Conservation (phyloP, 2,113 vertebrate species). For the Natator depressus region DNA sequence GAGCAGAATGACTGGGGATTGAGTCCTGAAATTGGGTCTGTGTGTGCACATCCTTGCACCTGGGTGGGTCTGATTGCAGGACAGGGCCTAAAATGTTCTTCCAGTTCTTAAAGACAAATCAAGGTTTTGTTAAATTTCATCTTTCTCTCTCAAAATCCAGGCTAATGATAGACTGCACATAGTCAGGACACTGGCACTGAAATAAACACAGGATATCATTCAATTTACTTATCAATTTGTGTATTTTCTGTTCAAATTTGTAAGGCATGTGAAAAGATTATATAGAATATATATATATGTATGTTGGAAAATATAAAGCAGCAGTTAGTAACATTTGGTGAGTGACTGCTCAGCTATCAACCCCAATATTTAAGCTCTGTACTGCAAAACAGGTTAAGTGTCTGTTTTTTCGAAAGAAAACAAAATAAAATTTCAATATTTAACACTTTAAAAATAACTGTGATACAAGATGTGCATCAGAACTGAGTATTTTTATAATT, state of each 20-base stretch:
- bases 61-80: background rate
- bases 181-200: background rate
- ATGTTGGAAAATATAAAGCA: constrained; percentile 11
- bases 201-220: constrained; percentile 38
- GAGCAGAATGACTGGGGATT: background rate
- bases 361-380: background rate
- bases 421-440: background rate
- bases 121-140: background rate
- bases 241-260: constrained; percentile 60
- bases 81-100: accelerated
- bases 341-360: constrained; percentile 18
- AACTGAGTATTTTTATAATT: background rate
- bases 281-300: constrained; percentile 7
- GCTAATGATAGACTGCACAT: background rate
- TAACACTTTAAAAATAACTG: background rate
- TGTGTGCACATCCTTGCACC: background rate
- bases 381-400: background rate
- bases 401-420: background rate
- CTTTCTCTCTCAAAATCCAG: background rate
- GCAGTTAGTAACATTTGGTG: constrained; percentile 13
- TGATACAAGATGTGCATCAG: background rate
- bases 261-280: constrained; percentile 63
- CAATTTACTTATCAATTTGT: constrained; percentile 30
- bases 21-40: background rate
- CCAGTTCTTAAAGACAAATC: background rate